Evolutionary conservation across 35 echinoderm and acorn worm genomes (phyloP).

Genomic region (Hemicentrotus pulcherrimus): DNA sequence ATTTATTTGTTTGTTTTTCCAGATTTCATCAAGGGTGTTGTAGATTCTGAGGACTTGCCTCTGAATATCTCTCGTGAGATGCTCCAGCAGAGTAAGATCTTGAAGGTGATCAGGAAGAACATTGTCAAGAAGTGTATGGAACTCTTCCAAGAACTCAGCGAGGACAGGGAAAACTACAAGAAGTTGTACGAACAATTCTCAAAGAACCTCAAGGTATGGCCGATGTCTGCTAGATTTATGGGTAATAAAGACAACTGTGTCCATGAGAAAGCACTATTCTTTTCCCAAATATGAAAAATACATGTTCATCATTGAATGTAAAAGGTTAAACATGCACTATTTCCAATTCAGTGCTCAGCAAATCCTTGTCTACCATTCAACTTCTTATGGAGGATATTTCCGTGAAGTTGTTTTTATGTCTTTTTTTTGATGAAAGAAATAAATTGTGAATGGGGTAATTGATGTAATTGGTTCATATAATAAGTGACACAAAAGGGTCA

Average conservation of each 20-base stretch:
- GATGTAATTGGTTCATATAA: too few species aligned
- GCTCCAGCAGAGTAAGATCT: constrained; percentile 99
- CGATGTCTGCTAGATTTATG: neutral
- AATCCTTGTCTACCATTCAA: too few species aligned
- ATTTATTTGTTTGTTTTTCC: neutral
- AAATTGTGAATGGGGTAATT: too few species aligned
- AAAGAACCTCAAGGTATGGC: constrained; percentile 94
- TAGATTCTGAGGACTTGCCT: constrained; percentile 98
- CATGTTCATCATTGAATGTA: too few species aligned
- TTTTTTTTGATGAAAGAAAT: too few species aligned
- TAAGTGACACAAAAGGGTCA: too few species aligned
- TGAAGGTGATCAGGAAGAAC: constrained; percentile 99
- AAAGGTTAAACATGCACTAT: too few species aligned
- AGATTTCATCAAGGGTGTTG: constrained; percentile 99
- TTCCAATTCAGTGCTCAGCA: too few species aligned
- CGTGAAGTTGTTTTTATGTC: too few species aligned
- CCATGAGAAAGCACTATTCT: neutral
- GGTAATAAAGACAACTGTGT: neutral
- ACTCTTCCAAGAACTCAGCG: constrained; percentile 75
- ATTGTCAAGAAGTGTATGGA: constrained; percentile 99
- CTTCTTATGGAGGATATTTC: too few species aligned
- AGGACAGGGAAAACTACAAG: constrained; percentile 99
- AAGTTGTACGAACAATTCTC: constrained; percentile 99
- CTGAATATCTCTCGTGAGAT: constrained; percentile 99
- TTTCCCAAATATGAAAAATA: too few species aligned